Evolutionary conservation across 2,113 vertebrate species (phyloP), one percentile per base, ranked within the genome.

Genomic region (Paratilapia polleni): DNA sequence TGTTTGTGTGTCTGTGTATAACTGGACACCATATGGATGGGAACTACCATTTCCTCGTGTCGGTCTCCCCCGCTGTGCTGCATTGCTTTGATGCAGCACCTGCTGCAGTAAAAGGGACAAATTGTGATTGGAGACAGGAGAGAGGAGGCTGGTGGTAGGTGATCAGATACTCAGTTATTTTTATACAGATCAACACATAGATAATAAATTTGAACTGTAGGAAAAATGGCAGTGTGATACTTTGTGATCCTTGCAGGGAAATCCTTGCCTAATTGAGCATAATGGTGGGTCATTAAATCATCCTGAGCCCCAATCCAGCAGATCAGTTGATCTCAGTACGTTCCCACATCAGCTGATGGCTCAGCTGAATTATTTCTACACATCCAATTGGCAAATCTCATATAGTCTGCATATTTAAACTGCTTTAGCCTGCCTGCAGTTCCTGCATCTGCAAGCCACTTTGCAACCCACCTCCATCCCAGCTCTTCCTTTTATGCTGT

Each of bases 1-100:
- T 62, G 60, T 88, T 19, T 85, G 70, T 76, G 63, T 61, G 52
- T 81, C 49, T 70, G 74, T 81, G 66, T 61, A 22, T 79, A 43
- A 84, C 80, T 64, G 88, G 90, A 93, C 84, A 89, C 87, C 93
- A 92, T 90, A 93, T 90, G 88, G 90, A 87, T 80, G 85, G 89
- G 81, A 91, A 87, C 77, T 87, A 81, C 52, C 70, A 47, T 92
- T 89, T 92, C 85, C 87, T 85, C 14, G 52, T 84, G 89, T 87
- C 61, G 41, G 75, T 74, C 78, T 85, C 87, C 85, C 85, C 88
- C 10, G 59, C 91, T 91, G 82, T 63, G 88, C 85, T 17, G 74
- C 87, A 80, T 78, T 76, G 89, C 88, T 90, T 83, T 91, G 85
- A 92, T 91, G 84, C 80, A 82, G 63, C 86, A 77, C 49, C 74